Conservation (phyloP, 2,113 vertebrate genomes). For the Bufo gargarizans region DNA sequence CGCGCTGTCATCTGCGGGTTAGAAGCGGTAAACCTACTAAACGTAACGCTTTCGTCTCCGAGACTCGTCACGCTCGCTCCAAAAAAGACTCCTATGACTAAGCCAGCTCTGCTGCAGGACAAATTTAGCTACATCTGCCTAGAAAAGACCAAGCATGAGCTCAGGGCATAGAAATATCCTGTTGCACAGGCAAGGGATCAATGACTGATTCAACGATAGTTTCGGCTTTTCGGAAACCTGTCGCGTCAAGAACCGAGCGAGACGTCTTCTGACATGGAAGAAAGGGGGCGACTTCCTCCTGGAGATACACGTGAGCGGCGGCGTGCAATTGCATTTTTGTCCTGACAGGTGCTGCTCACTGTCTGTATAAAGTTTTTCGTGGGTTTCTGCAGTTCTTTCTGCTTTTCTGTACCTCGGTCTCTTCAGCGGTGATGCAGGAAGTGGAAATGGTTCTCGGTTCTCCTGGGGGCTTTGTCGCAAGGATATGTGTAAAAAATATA, state of each 20-base stretch:
- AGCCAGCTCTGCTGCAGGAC: neutral
- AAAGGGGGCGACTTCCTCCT: neutral
- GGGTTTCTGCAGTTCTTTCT: neutral
- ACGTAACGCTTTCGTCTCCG: neutral
- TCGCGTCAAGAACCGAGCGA: too few relatives aligned
- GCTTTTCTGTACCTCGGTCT: neutral
- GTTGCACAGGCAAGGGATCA: neutral
- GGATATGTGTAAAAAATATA: slow-evolving; percentile 22
- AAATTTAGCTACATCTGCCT: neutral
- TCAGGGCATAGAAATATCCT: neutral
- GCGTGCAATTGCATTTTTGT: neutral
- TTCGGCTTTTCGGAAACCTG: neutral
- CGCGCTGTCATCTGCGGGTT: neutral
- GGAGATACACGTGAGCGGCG: neutral
- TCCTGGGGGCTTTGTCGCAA: neutral
- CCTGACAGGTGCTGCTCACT: neutral
- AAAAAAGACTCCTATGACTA: neutral
- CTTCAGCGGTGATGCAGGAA: neutral
- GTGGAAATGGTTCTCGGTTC: neutral
- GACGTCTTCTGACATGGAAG: neutral
- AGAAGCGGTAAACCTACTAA: too few relatives aligned
- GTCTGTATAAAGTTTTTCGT: neutral
- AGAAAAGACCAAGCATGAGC: neutral
- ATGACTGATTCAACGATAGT: neutral
- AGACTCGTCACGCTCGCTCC: neutral